phyloP scores from a whole-genome alignment of 1,140 invertebrate species.

The Phymastichus coffea region DNA sequence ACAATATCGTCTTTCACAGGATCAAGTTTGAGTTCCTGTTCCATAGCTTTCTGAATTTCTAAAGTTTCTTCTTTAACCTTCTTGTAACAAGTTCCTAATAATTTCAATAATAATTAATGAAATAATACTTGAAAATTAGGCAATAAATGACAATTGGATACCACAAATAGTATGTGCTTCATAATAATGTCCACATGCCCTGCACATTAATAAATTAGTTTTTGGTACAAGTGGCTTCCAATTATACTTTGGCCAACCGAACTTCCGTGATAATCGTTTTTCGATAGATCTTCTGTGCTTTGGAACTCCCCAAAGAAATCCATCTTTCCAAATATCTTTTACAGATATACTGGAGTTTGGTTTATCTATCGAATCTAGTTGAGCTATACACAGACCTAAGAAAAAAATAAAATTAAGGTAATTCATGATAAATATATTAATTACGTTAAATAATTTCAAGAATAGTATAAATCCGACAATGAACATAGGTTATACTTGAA shows the following conservation, averaged over 20 bases:
- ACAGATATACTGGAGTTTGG: conserved; percentile 47
- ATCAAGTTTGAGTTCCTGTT: conserved; percentile 65
- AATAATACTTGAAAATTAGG: not conserved
- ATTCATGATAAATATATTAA: not conserved
- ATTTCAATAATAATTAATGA: not conserved
- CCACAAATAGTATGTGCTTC: conserved; percentile 76
- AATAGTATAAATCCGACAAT: no score
- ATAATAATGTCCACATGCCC: conserved; percentile 79
- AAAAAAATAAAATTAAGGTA: conserved; percentile 9
- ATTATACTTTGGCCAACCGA: conserved; percentile 63
- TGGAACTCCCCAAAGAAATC: conserved; percentile 81
- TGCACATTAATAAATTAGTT: conserved; percentile 73
- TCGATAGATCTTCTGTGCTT: conserved; percentile 75
- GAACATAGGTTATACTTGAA: no score
- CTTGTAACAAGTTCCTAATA: conserved; percentile 73
- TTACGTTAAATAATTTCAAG: not conserved
- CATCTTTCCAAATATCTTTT: conserved; percentile 68
- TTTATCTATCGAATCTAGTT: not conserved
- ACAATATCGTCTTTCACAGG: conserved; percentile 82
- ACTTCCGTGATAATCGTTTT: conserved; percentile 70
- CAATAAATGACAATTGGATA: conserved; percentile 54
- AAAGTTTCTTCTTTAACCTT: conserved; percentile 78
- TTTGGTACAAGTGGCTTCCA: conserved; percentile 71
- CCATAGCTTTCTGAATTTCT: conserved; percentile 73
- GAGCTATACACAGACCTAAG: not conserved